Base-by-base conservation (phyloP, 37 sponge, comb jelly and placozoan species). In the Ianthella basta region DNA sequence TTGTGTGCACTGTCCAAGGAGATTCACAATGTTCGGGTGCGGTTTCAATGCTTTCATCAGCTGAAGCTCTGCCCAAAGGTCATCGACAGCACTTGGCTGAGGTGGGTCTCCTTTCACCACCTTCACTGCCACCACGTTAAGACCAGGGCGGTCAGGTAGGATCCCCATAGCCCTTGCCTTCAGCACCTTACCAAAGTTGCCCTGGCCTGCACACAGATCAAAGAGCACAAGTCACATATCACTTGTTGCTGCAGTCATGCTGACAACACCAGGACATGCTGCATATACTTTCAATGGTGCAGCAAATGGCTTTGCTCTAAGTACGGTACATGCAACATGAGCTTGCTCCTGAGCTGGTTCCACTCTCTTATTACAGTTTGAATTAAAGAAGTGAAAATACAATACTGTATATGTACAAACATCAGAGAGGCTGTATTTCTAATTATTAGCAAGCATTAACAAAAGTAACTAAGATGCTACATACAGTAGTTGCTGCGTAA, bases 91-190 rank as follows among this genome's bases (percentile, higher is more conserved):
- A 35, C 82, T 39, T 5, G 15, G 19, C 6, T 67, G 55, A 34
- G 91, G 54, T 61, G 35, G 50, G 34, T 68, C 67, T 83, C 93
- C 89, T 88, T 89, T 86, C 18, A 40, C 44, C 14, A 78, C 86
- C 44, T 92, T 92, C 56, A 92, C 81, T 10, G 93, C 93, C 32
- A 92, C 93, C 33, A 89, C 56, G 35, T 87, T 84, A 25, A 57
- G 67, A 12, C 87, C 67, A 20, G 91, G 88, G 50, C 57, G 32
- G 24, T 37, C 74, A 12, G 72, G 55, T n/a, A 88, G 86, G 30
- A 89, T 89, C 4, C 87, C 87, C 6, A 82, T 74, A 30, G 93
- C 93, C 38, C 55, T 83, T 13, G 90, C 92, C 55, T 86, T 83
- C 13, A 88, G 55, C 39, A 92, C 93, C 24, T 41, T 34, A 8